Conservation (phyloP, 2,113 vertebrate genomes). For the Hydrolagus affinis region DNA sequence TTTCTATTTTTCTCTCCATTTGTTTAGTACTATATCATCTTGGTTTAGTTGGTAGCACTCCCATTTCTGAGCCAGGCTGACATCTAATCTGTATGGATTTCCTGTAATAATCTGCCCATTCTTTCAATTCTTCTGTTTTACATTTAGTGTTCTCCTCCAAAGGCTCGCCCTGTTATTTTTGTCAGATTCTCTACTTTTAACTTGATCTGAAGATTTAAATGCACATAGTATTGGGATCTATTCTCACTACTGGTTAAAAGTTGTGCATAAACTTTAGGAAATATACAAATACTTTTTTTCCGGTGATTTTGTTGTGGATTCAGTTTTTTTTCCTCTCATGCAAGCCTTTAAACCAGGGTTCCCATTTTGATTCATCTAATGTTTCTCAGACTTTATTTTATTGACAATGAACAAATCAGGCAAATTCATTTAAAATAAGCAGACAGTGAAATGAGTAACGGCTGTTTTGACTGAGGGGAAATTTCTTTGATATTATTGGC, state of each 20-base stretch:
- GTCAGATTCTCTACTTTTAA: not conserved
- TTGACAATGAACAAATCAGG: not conserved
- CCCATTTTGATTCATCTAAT: not conserved
- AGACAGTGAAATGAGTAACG: too few species aligned
- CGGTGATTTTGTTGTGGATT: not conserved
- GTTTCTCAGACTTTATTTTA: not conserved
- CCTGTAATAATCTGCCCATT: not conserved
- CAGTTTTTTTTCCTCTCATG: not conserved
- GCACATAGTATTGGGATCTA: not conserved
- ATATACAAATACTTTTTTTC: not conserved
- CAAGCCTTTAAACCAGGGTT: not conserved
- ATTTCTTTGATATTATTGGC: too few species aligned
- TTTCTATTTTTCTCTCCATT: too few species aligned
- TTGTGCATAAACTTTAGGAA: not conserved
- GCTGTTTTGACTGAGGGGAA: too few species aligned
- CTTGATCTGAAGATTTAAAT: not conserved
- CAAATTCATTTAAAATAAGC: not conserved
- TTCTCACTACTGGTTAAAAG: slow-evolving; percentile 12
- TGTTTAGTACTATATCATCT: too few species aligned
- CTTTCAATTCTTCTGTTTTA: not conserved
- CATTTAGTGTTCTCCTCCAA: not conserved
- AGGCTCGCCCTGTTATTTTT: not conserved
- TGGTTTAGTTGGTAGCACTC: too few species aligned
- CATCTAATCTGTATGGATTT: not conserved
- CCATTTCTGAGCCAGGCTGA: too few species aligned